Evolutionary conservation across 2,888 invertebrate species (phyloP), one percentile per base, ranked within the genome.

Genomic region (Mythimna vitellina): DNA sequence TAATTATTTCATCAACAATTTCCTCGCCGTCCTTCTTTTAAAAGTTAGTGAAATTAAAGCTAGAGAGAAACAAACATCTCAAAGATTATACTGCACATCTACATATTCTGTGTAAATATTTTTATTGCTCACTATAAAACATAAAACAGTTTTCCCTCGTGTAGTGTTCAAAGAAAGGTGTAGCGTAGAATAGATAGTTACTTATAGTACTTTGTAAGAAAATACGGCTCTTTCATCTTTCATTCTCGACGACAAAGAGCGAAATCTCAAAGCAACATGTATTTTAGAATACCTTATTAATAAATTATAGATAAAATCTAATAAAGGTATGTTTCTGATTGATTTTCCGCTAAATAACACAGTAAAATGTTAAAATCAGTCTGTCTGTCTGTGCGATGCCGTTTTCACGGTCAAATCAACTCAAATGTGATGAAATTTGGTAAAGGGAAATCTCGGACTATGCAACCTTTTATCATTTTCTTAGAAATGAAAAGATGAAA

Each of bases 171-270:
- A 66, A 61, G 56, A 64, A 66, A 65, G 32, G 35, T 35, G 20
- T 53, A 73, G 25, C 56, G 42, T 35, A 49, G 25, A 70, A 35
- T 54, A 65, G 54, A 9, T 54, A 35, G 3, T 22, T 65, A 29
- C 49, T 25, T 67, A 67, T 0, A 64, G 0, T n/a, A 58, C 4
- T 65, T 76, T 25, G 25, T 76, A 42, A 62, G 49, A 75, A 71
- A 73, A 73, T 46, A 51, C 12, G n/a, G n/a, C 70, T 67, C 62
- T 72, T 73, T 78, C 29, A 79, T 73, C 14, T 79, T 64, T 29
- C 25, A 62, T 70, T 75, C 60, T 32, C 32, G 35, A 62, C 1
- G 61, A 67, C 62, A 76, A 73, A 73, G 22, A 63, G 46, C 5
- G 5, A 66, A 80, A 61, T 80, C 54, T 67, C 56, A 32, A 65